These are phyloP conservation scores for Stenolophus ochropezus DNA, from an alignment of 2,888 invertebrate genomes.

Conservation along the genomic window DNA sequence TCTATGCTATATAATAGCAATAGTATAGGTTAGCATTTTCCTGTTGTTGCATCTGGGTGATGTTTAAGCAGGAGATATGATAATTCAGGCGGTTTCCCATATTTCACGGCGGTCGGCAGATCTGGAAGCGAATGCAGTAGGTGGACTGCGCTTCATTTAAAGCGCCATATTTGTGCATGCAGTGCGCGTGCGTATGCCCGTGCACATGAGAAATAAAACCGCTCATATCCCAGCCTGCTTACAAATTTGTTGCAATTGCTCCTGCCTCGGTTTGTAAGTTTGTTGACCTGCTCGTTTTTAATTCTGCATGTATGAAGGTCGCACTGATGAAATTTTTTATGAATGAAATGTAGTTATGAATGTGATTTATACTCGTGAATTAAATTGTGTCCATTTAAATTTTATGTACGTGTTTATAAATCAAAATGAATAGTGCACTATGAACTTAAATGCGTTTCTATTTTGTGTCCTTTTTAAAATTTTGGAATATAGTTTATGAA, in stretches of 20 bases:
- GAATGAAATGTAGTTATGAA: neutral
- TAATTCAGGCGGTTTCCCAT: neutral
- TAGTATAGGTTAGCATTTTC: no score
- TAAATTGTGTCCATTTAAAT: no score
- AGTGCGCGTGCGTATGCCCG: constrained; percentile 10
- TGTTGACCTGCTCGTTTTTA: constrained; percentile 14
- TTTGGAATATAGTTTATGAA: no score
- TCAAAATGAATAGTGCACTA: no score
- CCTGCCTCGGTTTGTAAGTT: neutral
- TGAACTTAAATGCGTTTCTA: no score
- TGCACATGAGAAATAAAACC: constrained; percentile 35
- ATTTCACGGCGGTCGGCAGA: constrained; percentile 4
- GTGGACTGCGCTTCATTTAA: constrained; percentile 51
- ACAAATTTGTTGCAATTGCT: constrained; percentile 22
- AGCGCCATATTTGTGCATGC: constrained; percentile 49
- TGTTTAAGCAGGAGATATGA: neutral
- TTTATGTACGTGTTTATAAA: no score
- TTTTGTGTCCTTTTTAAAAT: no score
- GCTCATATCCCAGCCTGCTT: constrained; percentile 2
- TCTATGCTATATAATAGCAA: neutral
- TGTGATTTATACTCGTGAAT: no score
- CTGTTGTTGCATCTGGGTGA: no score
- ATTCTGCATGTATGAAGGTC: constrained; percentile 12
- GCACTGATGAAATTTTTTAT: neutral
- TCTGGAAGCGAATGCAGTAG: constrained; percentile 6